Conservation (phyloP, 2,113 vertebrate species). For the Alectura lathami region DNA sequence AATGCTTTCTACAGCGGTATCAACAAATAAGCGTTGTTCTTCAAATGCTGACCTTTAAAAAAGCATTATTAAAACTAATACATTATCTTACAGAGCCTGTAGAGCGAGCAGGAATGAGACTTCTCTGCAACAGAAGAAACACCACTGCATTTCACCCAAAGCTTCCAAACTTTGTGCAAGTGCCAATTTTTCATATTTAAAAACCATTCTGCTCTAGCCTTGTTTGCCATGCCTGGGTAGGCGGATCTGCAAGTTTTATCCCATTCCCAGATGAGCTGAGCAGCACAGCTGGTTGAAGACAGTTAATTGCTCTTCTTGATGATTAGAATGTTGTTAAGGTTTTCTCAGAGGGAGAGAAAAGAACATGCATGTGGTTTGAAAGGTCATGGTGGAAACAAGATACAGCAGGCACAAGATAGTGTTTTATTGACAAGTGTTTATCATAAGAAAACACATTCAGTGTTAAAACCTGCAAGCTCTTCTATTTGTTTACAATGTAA, state of each 20-base stretch:
- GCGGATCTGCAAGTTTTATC: background rate
- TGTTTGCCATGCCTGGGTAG: constrained; percentile 1
- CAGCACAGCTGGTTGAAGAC: constrained; percentile 63
- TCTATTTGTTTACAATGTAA: background rate
- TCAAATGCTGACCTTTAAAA: constrained; percentile 53
- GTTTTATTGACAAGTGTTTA: constrained; percentile 49
- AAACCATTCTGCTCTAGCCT: background rate
- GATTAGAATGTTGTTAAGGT: constrained; percentile 53
- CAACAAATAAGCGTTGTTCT: constrained; percentile 27
- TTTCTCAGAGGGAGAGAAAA: constrained; percentile 50
- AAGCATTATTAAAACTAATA: background rate
- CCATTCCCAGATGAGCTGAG: constrained; percentile 43
- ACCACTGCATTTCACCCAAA: background rate
- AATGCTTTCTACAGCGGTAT: constrained; percentile 9
- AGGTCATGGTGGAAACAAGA: constrained; percentile 61
- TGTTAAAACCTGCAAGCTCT: background rate
- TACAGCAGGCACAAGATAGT: background rate
- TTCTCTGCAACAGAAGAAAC: background rate
- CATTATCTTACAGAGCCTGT: constrained; percentile 8
- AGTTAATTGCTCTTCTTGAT: constrained; percentile 67
- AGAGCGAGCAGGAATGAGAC: background rate
- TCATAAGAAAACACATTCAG: constrained; percentile 21
- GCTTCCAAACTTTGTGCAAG: background rate
- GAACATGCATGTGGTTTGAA: constrained; percentile 58
- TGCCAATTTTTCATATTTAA: background rate